Conservation (phyloP, 2,797 vertebrate genomes). For the Myiotriccus ornatus region DNA sequence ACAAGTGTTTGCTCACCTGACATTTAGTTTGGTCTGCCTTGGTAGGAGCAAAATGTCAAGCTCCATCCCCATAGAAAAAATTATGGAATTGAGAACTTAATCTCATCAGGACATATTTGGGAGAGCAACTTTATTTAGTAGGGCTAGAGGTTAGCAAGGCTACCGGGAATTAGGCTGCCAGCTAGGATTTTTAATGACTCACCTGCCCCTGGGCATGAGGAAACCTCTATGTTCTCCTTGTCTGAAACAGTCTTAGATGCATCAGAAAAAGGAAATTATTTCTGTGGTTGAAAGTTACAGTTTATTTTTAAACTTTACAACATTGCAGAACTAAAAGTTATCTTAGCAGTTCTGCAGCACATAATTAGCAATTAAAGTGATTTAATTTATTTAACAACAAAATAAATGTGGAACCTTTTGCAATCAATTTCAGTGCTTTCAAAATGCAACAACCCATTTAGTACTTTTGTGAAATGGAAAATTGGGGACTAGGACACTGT, state of each 20-base stretch:
- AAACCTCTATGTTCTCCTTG: background rate
- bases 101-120: background rate
- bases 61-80: background rate
- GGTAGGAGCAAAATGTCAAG: background rate
- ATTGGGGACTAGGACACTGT: conserved; percentile 14
- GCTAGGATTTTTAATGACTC: background rate
- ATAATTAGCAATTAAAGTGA: conserved; percentile 40
- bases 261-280: background rate
- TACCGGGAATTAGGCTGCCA: background rate
- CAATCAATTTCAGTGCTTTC: conserved; percentile 53
- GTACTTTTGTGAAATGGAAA: conserved; percentile 54
- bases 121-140: background rate
- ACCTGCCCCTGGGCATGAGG: background rate
- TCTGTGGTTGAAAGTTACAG: background rate
- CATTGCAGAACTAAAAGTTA: conserved; percentile 12
- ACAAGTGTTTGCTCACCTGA: background rate
- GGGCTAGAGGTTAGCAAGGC: background rate
- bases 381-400: conserved; percentile 59
- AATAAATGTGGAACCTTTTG: conserved; percentile 51
- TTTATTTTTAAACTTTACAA: conserved; percentile 18
- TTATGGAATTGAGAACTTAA: background rate
- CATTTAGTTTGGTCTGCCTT: background rate
- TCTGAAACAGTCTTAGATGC: background rate
- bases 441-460: conserved; percentile 53
- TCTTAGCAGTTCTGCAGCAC: conserved; percentile 9